Evolutionary conservation across 2,797 vertebrate genomes (phyloP).

Genomic region (Fistularia tabacaria): DNA sequence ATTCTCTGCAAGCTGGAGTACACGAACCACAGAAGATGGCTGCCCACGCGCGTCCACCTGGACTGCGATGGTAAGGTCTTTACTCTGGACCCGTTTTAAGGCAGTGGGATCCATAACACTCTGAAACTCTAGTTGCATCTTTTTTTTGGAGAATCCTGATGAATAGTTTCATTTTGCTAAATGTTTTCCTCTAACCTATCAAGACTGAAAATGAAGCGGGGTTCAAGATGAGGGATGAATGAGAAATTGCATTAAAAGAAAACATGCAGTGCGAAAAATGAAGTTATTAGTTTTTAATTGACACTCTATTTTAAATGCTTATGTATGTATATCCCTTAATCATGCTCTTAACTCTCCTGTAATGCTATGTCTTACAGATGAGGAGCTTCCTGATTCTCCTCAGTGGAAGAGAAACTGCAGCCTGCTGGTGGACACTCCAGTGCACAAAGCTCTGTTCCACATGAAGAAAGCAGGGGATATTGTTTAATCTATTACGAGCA

Average conservation of each 20-base stretch:
- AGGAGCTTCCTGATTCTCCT: conserved; percentile 45
- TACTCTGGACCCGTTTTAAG: too few relatives aligned
- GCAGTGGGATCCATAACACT: too few relatives aligned
- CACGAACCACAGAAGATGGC: conserved; percentile 63
- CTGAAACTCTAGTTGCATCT: background rate
- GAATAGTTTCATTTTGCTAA: too few relatives aligned
- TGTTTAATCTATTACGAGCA: conserved; percentile 22
- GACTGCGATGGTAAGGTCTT: conserved; percentile 68
- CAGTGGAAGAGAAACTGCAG: conserved; percentile 63
- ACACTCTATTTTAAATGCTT: too few relatives aligned
- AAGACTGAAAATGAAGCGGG: too few relatives aligned
- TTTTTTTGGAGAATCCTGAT: background rate
- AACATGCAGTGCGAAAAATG: too few relatives aligned
- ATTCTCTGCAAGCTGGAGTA: conserved; percentile 76
- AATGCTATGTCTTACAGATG: conserved; percentile 48
- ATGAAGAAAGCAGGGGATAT: conserved; percentile 60
- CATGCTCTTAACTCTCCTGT: background rate
- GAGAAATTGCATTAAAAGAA: too few relatives aligned
- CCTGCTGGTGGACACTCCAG: conserved; percentile 65
- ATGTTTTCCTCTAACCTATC: too few relatives aligned
- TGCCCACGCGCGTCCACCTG: conserved; percentile 77
- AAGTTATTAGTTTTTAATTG: too few relatives aligned
- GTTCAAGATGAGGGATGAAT: too few relatives aligned
- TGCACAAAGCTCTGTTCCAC: conserved; percentile 64
- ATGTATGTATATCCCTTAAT: too few relatives aligned